Evolutionary conservation across 2,797 vertebrate genomes (phyloP), one percentile per base, ranked within the genome.

Genomic region (Enteromius afrohamiltoni): DNA sequence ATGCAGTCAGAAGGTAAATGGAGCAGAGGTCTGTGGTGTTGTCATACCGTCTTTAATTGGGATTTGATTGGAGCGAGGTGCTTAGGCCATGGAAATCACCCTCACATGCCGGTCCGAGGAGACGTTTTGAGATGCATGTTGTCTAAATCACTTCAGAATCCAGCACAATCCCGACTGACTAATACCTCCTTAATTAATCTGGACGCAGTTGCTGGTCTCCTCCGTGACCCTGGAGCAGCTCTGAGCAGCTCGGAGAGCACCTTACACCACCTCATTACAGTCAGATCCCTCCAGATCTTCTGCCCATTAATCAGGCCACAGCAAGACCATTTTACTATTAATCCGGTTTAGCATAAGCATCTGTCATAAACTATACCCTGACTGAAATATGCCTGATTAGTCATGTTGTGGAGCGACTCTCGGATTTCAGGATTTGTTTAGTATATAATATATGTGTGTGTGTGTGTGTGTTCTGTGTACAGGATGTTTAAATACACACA

Each of bases 121-220:
- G 86, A 79, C 83, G 81, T 37, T 83, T 87, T 3, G 19, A 84
- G 88, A 83, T 78, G 49, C 83, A 65, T 78, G 82, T 83, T 78
- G 67, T 26, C 77, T 71, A 89, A 88, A 89, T 87, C 86, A 26
- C 77, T 79, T 84, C 80, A 82, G 82, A 82, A 83, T 83, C 80
- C 76, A 77, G 3, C 73, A 78, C 31, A 21, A 84, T 83, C 87
- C 79, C 47, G 37, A 86, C 79, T 88, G 83, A 76, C 77, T 93
- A 92, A 93, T 92, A 77, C 89, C 86, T 69, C 10, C 77, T 85
- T 93, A 92, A 93, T 93, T 92, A 92, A 92, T 91, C 74, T 87
- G 88, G 87, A 93, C 89, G 81, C 45, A 62, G 85, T 86, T 74
- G 86, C 81, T 87, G 23, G n/a, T 81, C 68, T 88, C 84, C 84